Evolutionary conservation across 1,140 invertebrate species (phyloP).

Genomic region (Octopus bimaculoides): DNA sequence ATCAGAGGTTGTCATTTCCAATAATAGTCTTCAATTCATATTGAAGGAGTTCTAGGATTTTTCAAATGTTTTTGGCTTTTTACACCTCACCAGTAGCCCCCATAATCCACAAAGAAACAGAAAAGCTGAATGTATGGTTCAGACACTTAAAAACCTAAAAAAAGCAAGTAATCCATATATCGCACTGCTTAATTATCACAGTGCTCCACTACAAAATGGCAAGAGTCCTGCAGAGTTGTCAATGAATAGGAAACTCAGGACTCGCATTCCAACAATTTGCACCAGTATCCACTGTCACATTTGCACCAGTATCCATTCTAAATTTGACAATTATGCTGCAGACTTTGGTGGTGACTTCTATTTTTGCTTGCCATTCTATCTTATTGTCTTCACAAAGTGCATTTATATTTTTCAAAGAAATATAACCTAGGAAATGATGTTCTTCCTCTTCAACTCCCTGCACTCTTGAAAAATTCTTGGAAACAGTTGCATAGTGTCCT

Average conservation of each 20-base stretch:
- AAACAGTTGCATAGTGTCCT: too few relatives aligned
- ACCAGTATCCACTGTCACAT: neutral
- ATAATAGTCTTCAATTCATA: conserved; percentile 54
- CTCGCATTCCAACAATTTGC: neutral
- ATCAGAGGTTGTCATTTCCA: conserved; percentile 23
- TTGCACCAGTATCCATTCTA: too few relatives aligned
- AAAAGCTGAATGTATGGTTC: conserved; percentile 29
- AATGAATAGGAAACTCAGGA: too few relatives aligned
- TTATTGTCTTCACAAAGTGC: too few relatives aligned
- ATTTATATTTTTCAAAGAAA: too few relatives aligned
- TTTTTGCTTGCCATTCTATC: too few relatives aligned
- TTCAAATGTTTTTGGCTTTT: conserved; percentile 50
- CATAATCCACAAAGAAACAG: conserved; percentile 30
- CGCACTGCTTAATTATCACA: neutral
- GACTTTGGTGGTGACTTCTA: too few relatives aligned
- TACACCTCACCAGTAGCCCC: conserved; percentile 50
- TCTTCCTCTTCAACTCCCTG: too few relatives aligned
- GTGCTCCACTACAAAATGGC: neutral
- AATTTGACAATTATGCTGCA: too few relatives aligned
- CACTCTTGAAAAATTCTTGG: too few relatives aligned
- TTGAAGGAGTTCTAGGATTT: conserved; percentile 53
- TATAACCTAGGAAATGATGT: too few relatives aligned
- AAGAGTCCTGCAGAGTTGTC: neutral
- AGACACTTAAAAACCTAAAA: conserved; percentile 27
- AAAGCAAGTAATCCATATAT: conserved; percentile 27